phyloP scores from a whole-genome alignment of 2,797 vertebrate genomes.

The Gobio occitaniae region DNA sequence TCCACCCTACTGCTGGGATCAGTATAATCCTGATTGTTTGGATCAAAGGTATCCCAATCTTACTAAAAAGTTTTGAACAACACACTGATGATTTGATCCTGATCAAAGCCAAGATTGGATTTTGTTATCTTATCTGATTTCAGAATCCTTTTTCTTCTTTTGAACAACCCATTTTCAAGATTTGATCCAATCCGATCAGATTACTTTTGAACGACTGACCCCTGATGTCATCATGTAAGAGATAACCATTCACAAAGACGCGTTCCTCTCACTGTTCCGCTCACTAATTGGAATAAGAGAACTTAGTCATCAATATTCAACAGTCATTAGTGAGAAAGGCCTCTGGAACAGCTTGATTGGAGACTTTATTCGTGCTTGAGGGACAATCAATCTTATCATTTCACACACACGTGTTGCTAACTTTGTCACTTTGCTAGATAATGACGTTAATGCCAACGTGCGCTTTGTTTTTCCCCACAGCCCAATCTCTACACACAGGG shows the following conservation, averaged over 20 bases:
- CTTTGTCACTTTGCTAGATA: neutral
- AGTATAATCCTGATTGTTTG: too few species aligned
- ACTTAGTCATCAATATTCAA: neutral
- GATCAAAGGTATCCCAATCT: too few species aligned
- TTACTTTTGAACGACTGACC: too few species aligned
- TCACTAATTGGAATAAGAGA: constrained; percentile 18
- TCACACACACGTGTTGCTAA: neutral
- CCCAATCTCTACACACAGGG: constrained; percentile 73
- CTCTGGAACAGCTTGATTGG: neutral
- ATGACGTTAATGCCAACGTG: neutral
- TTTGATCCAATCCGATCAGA: too few species aligned
- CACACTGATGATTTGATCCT: too few species aligned
- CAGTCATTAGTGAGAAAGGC: constrained; percentile 19
- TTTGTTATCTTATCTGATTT: too few species aligned
- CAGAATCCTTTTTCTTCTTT: too few species aligned
- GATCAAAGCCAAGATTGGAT: too few species aligned
- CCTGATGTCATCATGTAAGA: neutral
- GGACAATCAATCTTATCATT: constrained; percentile 13
- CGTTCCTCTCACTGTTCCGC: neutral
- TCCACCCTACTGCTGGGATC: too few species aligned
- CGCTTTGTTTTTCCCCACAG: constrained; percentile 62
- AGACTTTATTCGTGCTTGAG: neutral
- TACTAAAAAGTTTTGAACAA: too few species aligned
- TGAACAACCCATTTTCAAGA: too few species aligned
- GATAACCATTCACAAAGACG: neutral